A percentile compares a stretch with the other conserved stretches of the same genome.
Evolutionary conservation across 2,113 vertebrate species (phyloP).

Genomic region (Sciurus niger): DNA sequence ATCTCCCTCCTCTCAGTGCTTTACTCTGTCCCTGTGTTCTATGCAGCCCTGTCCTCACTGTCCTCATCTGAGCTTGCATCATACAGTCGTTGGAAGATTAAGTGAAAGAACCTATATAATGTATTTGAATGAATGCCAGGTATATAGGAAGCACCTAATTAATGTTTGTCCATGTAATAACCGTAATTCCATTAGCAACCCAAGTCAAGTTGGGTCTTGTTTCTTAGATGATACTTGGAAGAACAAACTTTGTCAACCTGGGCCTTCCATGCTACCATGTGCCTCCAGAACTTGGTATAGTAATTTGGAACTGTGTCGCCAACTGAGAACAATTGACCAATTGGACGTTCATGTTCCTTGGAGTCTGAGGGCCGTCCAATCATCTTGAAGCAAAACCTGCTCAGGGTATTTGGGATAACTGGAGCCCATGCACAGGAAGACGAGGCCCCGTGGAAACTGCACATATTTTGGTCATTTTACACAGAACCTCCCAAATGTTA

Average conservation of each 20-base stretch:
- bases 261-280: fast-evolving
- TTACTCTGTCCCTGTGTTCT: neutral
- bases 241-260: neutral
- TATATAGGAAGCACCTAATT: fast-evolving
- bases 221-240: neutral
- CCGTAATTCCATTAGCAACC: neutral
- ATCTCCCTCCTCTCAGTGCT: neutral
- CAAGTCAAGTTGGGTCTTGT: neutral
- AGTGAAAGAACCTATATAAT: neutral
- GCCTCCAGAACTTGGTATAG: neutral
- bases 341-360: too few species aligned
- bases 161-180: fast-evolving
- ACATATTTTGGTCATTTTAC: neutral
- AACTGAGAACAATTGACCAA: neutral
- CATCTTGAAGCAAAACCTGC: neutral
- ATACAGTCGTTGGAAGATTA: neutral
- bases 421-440: fast-evolving
- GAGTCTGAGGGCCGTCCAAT: neutral
- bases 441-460: neutral
- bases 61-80: fast-evolving
- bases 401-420: neutral
- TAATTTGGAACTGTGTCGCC: fast-evolving
- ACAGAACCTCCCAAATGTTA: neutral
- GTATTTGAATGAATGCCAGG: neutral
- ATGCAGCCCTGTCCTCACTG: neutral